A percentile compares a stretch with the other conserved stretches of the same genome.
Conservation (phyloP, 2,797 vertebrate species). For the Vespertilio murinus region DNA sequence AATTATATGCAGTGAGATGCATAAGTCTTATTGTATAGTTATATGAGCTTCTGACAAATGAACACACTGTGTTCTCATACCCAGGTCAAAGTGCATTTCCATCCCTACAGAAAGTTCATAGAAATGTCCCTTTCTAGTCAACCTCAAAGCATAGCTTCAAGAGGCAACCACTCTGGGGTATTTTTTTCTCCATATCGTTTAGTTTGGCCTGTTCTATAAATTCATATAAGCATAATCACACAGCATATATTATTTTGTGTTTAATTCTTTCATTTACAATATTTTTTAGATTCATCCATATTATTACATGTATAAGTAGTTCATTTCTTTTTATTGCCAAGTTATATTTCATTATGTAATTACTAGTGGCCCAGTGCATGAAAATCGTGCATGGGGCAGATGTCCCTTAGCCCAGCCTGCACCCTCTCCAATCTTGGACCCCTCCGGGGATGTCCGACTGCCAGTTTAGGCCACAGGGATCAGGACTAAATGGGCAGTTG, state of each 20-base stretch:
- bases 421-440: no score
- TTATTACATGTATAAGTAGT: background rate
- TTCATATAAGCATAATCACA: background rate
- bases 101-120: background rate
- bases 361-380: no score
- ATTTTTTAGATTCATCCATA: background rate
- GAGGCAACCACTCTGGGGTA: background rate
- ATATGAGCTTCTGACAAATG: background rate
- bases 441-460: no score
- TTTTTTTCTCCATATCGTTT: background rate
- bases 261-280: background rate
- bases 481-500: no score
- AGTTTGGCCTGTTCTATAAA: background rate
- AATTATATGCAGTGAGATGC: background rate
- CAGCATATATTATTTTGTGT: background rate
- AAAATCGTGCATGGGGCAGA: no score
- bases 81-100: background rate
- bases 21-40: background rate
- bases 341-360: background rate
- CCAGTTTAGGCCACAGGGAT: no score
- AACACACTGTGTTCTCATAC: background rate
- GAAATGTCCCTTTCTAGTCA: background rate
- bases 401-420: no score
- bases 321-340: background rate
- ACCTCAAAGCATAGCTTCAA: background rate